Evolutionary conservation across 2,113 vertebrate species (phyloP).

Genomic region (Paracyprichromis sp.): DNA sequence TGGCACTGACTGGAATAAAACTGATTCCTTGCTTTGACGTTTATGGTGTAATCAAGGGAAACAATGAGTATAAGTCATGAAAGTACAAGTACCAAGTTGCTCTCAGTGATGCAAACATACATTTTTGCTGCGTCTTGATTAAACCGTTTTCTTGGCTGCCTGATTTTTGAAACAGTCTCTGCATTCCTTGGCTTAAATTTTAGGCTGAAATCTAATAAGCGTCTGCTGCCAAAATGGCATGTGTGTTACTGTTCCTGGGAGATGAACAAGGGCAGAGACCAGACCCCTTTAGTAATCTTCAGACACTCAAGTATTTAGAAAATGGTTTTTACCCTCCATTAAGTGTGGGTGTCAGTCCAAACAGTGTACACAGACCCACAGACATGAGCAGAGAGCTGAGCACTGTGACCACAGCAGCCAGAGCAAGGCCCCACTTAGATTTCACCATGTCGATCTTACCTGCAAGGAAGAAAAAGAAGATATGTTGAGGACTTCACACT

Average conservation of each 20-base stretch:
- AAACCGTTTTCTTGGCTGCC: background rate
- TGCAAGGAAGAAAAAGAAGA: constrained; percentile 17
- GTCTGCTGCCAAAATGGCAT: background rate
- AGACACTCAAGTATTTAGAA: background rate
- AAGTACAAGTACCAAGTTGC: background rate
- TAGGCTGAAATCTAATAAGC: background rate
- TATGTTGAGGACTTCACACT: background rate
- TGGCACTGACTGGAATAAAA: accelerated
- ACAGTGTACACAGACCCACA: constrained; percentile 93
- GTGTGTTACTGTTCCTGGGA: background rate
- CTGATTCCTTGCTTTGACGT: accelerated
- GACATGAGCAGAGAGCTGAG: constrained; percentile 99
- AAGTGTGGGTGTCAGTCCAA: constrained; percentile 93
- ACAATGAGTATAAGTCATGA: background rate
- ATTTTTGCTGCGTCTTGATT: background rate
- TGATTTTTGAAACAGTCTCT: background rate
- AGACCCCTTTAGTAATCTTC: background rate
- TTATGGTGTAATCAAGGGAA: background rate
- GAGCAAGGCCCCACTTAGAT: constrained; percentile 95
- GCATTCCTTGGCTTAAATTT: background rate
- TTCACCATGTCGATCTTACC: constrained; percentile 99
- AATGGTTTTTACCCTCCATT: constrained; percentile 86
- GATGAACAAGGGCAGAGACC: background rate
- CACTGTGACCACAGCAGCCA: constrained; percentile 94
- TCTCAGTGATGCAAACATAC: background rate